Evolutionary conservation across 2,888 invertebrate genomes (phyloP).

Genomic region (Spicauda simplicius): DNA sequence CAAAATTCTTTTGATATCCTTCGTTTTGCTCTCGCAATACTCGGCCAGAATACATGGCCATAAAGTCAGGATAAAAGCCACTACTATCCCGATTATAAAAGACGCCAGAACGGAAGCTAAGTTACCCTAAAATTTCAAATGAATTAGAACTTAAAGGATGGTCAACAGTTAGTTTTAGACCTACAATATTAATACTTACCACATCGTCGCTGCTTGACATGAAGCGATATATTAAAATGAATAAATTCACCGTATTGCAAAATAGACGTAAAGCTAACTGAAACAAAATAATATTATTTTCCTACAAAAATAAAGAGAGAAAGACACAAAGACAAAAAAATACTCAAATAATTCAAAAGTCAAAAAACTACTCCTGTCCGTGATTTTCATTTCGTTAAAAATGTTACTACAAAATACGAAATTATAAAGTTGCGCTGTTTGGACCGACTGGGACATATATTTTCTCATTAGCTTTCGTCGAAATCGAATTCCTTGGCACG

Average conservation of each 20-base stretch:
- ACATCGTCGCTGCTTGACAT: neutral
- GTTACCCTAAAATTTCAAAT: conserved; percentile 8
- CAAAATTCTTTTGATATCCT: conserved; percentile 22
- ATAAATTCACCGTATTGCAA: conserved; percentile 8
- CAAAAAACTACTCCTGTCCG: too few species aligned
- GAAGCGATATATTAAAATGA: conserved; percentile 12
- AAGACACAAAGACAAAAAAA: too few species aligned
- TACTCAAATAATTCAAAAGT: too few species aligned
- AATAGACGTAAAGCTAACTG: conserved; percentile 7
- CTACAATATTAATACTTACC: neutral
- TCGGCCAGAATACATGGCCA: conserved; percentile 11
- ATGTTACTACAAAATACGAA: conserved; percentile 15
- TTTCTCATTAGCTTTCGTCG: conserved; percentile 29
- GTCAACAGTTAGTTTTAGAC: neutral
- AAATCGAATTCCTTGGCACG: conserved; percentile 32
- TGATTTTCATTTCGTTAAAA: neutral
- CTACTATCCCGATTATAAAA: neutral
- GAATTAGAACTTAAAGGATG: neutral
- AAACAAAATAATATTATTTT: neutral
- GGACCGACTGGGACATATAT: conserved; percentile 19
- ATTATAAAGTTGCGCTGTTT: conserved; percentile 1
- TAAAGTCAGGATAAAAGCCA: neutral
- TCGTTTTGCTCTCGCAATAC: conserved; percentile 9
- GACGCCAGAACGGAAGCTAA: conserved; percentile 12
- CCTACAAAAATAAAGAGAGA: too few species aligned